phyloP scores from a whole-genome alignment of 2,888 invertebrate species.

The Drosophila parthenogenetica region DNA sequence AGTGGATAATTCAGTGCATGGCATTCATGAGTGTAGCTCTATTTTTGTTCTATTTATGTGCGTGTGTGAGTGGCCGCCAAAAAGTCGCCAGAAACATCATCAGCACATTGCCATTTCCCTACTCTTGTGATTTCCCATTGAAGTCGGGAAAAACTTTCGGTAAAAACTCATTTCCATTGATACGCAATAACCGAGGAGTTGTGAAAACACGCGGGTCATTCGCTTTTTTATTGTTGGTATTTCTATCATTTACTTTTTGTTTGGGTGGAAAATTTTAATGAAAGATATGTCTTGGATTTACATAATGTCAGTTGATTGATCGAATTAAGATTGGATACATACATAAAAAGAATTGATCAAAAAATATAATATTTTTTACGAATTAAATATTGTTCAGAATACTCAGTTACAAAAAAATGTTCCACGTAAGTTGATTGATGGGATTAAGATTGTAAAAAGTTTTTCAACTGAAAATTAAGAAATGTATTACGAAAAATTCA shows the following conservation, averaged over 20 bases:
- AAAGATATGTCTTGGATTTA: not conserved
- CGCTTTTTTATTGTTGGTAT: slow-evolving; percentile 5
- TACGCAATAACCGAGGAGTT: slow-evolving; percentile 62
- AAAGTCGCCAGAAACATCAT: slow-evolving; percentile 55
- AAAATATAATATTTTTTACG: not conserved
- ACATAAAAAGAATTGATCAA: not conserved
- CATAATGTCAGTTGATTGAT: slow-evolving; percentile 1
- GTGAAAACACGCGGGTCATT: slow-evolving; percentile 35
- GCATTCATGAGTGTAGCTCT: slow-evolving; percentile 58
- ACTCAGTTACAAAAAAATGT: too few relatives aligned
- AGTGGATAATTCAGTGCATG: slow-evolving; percentile 52
- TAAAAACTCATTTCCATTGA: slow-evolving; percentile 73
- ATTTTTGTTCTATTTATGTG: slow-evolving; percentile 19
- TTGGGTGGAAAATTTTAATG: not conserved
- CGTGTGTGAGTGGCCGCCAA: slow-evolving; percentile 37
- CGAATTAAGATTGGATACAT: not conserved
- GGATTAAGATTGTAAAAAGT: too few relatives aligned
- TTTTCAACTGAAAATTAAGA: too few relatives aligned
- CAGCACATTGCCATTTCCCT: slow-evolving; percentile 23
- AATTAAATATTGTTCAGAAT: not conserved
- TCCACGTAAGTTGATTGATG: too few relatives aligned
- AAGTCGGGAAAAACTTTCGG: slow-evolving; percentile 44
- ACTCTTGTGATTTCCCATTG: not conserved
- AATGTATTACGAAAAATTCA: too few relatives aligned
- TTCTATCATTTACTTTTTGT: not conserved